Base-by-base conservation (phyloP, 2,797 vertebrate species). In the Malacoraja senta region DNA sequence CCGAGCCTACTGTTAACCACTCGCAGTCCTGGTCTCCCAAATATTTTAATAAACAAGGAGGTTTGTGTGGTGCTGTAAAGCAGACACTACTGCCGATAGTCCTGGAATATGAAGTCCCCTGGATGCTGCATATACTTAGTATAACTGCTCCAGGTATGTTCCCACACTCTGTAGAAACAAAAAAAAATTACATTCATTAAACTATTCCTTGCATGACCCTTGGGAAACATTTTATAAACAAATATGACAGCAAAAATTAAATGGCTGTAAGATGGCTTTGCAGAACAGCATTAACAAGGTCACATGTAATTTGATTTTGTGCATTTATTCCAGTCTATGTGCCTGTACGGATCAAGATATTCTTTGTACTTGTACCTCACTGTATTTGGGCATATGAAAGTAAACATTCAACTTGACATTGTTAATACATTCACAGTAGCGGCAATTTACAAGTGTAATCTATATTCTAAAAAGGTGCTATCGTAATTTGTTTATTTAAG, bases 1-100 rank as follows among this genome's bases (percentile, higher is more conserved):
- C 71, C n/a, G 71, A 92, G 72, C 44, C 21, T 76, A 92, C 93
- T 94, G 95, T 94, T 95, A 95, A 95, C 84, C 35, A 92, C 90
- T 74, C 38, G 90, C 90, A 92, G 71, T 92, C 71, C 44, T 92
- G 90, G 44, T 92, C 38, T 92, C 68, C 38, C 72, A 58, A 74
- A 74, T 24, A 92, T 92, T 92, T 76, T 44, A 92, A 76, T 26
- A 92, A 92, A 72, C 38, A 65, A 65, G 63, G 21, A 72, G 90
- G 68, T 74, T 92, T 74, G n/a, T 76, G 72, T 19, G 90, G 38
- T n/a, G 90, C 53, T 8, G 38, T 76, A 53, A 91, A 92, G 68
- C 90, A 92, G 90, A 71, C 19, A 24, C 26, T 74, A 76, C 90
- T 92, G 90, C 71, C 76, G 38, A 74, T 72, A 76, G 90, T 76